A percentile compares a stretch with the other conserved stretches of the same genome.
Conservation (phyloP, 2,888 invertebrate genomes). For the Pollenia amentaria region DNA sequence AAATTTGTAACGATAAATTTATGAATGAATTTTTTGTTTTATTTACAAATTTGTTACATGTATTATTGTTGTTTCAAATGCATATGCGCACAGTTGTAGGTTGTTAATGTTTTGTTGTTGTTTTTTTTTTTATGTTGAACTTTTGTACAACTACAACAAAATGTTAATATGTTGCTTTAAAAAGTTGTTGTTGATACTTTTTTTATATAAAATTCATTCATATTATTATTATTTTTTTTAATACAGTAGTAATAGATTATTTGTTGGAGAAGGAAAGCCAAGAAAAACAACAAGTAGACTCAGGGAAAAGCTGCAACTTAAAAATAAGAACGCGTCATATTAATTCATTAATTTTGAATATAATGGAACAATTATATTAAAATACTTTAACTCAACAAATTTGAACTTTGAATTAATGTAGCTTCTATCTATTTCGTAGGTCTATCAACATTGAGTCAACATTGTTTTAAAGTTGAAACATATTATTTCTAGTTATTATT, state of each 20-base stretch:
- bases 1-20: slow-evolving; percentile 35
- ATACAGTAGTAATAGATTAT: slow-evolving; percentile 6
- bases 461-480: too few species aligned
- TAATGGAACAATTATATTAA: too few species aligned
- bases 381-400: too few species aligned
- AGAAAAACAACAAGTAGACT: not conserved
- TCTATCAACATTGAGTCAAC: too few species aligned
- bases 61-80: slow-evolving; percentile 19
- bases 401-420: too few species aligned
- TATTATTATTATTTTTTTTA: slow-evolving; percentile 11
- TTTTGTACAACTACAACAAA: slow-evolving; percentile 16
- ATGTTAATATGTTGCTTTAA: slow-evolving; percentile 17
- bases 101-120: not conserved
- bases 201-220: slow-evolving; percentile 56
- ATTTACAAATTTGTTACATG: slow-evolving; percentile 67
- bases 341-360: too few species aligned
- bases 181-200: not conserved
- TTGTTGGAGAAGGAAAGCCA: slow-evolving; percentile 35
- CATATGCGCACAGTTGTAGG: slow-evolving; percentile 18
- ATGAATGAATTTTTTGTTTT: slow-evolving; percentile 67
- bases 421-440: too few species aligned
- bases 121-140: not conserved
- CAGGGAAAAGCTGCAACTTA: too few species aligned
- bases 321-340: too few species aligned
- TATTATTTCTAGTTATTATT: too few species aligned